Base-by-base conservation (phyloP, 2,797 vertebrate genomes). In the Vipera ursinii region DNA sequence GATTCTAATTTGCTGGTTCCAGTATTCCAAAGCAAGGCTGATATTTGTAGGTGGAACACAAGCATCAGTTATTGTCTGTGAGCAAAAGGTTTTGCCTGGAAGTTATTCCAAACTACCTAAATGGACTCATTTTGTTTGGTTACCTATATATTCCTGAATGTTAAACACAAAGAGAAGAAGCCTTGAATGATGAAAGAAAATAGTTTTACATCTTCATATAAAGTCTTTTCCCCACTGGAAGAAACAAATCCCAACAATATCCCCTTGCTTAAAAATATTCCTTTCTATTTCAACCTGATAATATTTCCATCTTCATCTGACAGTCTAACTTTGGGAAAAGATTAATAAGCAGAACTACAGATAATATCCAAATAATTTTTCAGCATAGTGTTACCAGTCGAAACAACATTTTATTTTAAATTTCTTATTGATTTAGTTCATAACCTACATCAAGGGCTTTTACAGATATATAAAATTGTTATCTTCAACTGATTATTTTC, bases 111-210 rank as follows among this genome's bases (percentile, higher is more conserved):
- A 61, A 92, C 89, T 94, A 61, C 92, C 86, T n/a, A 92, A 53
- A 53, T 53, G 82, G 93, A 86, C 89, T 94, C 90, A 86, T 95
- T 91, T 96, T 94, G 57, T 61, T 93, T 56, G 86, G 88, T 89
- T 90, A 92, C 63, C 94, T 87, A 73, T 87, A 92, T 4, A 48
- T 57, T 24, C 86, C 93, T 93, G 53, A 38, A 92, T 69, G 63
- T 93, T 92, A 94, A 60, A 48, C 78, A 92, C 93, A 95, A 59
- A 93, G 87, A 82, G 91, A 61, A 95, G 90, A 78, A 95, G 48
- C 86, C 13, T 57, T 87, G 13, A 44, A 94, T 94, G 94, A 94
- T 69, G 86, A 85, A 93, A 87, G 88, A 93, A 94, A 93, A 88
- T 60, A 24, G 53, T 82, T 95, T 14, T 87, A 86, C 90, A 96